Evolutionary conservation across 2,113 vertebrate genomes (phyloP).

Genomic region (Stigmatopora nigra): DNA sequence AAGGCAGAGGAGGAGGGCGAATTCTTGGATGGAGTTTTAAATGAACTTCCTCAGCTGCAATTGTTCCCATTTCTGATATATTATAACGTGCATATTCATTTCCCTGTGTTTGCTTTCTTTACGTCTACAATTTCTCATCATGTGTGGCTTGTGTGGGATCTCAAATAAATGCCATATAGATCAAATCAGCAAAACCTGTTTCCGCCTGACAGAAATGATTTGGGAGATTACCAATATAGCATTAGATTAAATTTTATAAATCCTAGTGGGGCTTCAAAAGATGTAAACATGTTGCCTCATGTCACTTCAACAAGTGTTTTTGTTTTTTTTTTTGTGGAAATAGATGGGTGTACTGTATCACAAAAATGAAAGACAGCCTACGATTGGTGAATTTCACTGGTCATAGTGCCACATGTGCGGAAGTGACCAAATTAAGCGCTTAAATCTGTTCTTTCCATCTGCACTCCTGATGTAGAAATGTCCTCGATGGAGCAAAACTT

Average conservation of each 20-base stretch:
- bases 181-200: conserved; percentile 42
- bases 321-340: conserved; percentile 9
- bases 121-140: conserved; percentile 40
- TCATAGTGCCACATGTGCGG: conserved; percentile 6
- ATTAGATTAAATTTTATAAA: conserved; percentile 33
- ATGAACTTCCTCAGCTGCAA: conserved; percentile 48
- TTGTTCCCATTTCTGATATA: conserved; percentile 39
- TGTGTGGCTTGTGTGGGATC: conserved; percentile 33
- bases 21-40: conserved; percentile 30
- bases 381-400: background rate
- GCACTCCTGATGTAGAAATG: conserved; percentile 9
- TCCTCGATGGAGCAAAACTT: conserved; percentile 21
- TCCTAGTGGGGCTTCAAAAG: conserved; percentile 22
- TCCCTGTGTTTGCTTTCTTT: conserved; percentile 37
- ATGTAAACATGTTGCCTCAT: conserved; percentile 43
- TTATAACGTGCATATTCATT: conserved; percentile 32
- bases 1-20: conserved; percentile 15
- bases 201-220: conserved; percentile 24
- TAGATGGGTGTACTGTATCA: conserved; percentile 12
- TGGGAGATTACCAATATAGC: conserved; percentile 29
- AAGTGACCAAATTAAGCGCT: conserved; percentile 12
- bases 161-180: conserved; percentile 36
- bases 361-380: background rate
- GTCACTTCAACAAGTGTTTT: conserved; percentile 9
- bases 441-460: conserved; percentile 17